Base-by-base conservation (phyloP, 2,113 vertebrate genomes). In the Saiga tatarica region DNA sequence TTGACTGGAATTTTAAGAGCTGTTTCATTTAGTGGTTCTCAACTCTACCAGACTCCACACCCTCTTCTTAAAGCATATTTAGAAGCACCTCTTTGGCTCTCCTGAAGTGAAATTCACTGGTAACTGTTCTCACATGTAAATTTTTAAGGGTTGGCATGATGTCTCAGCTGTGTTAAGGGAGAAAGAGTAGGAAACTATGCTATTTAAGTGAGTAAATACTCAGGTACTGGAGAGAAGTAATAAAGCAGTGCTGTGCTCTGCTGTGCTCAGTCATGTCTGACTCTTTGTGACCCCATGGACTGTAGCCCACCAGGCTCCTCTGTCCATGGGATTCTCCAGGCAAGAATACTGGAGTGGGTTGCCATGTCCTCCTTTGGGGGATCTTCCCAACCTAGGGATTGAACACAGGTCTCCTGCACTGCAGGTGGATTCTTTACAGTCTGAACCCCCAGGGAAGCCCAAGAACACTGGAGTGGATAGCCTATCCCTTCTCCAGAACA, bases 81-180 rank as follows among this genome's bases (percentile, higher is more conserved):
- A 89, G 12, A 85, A n/a, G 71, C 36, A 7, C 28, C 14, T 76
- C 28, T 23, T 92, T 95, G 71, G 6, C 71, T 94, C 1, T 83
- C 33, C 59, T 87, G 47, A 92, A 95, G 59, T 97, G 87, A 96
- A 89, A 89, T 76, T 89, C 87, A 42, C 55, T 92, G 36, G 7
- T 91, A 98, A 60, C 12, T 82, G 1, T 86, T 23, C 21, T 97
- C 7, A 45, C 14, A 25, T 82, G 30, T 93, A 95, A 89, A 50
- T 45, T 97, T 96, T 93, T 85, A 53, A 81, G 76, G 87, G 60
- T 89, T 95, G 84, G 17, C 3, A 9, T 78, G 67, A 64, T 95
- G 52, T 11, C 6, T 36, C 16, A 82, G n/a, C 78, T 94, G 14
- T 92, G 50, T 67, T 89, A 91, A 95, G 21, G 33, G 52, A 84